Evolutionary conservation across 2,113 vertebrate genomes (phyloP), one percentile per base, ranked within the genome.

Genomic region (Ochotona princeps): DNA sequence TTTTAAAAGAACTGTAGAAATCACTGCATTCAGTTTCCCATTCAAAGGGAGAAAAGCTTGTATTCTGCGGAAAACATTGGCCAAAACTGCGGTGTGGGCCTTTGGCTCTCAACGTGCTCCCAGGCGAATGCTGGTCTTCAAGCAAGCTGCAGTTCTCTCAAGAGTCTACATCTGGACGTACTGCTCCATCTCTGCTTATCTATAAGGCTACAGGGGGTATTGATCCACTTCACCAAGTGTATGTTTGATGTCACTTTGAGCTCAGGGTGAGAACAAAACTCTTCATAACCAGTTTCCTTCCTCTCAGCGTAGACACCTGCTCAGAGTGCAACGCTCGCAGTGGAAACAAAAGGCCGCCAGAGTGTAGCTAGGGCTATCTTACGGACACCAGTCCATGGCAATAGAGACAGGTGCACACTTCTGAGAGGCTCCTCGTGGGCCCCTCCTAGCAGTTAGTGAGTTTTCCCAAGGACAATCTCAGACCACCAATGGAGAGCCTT

Each of bases 1-100:
- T 79, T 87, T 93, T 30, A 23, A 88, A 74, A 88, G n/a, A 69
- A 74, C 38, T 74, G 14, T 10, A 80, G n/a, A 75, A 63, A 89
- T 88, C 2, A 49, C 44, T 51, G 65, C 79, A 73, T 69, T 93
- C 44, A 30, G 9, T 21, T 81, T 76, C 51, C 32, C 54, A 76
- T 21, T 26, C 32, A n/a, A 84, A 63, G 30, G 57, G 26, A 20
- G 4, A 73, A 7, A 67, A 70, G 11, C 17, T 54, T 81, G 26
- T 60, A 30, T 47, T 72, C 23, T 72, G 72, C 63, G 63, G 76
- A 18, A 76, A 94, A 57, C 15, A 57, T 57, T 14, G 38, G 38
- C 38, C 38, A 44, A 44, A 44, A 44, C 38, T 44, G 38, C 38
- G 10, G 6, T 63, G 2, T 23, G 8, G 54, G 44, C 20, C 32